phyloP scores from a whole-genome alignment of 2,797 vertebrate species.

The Craterocephalus amniculus region DNA sequence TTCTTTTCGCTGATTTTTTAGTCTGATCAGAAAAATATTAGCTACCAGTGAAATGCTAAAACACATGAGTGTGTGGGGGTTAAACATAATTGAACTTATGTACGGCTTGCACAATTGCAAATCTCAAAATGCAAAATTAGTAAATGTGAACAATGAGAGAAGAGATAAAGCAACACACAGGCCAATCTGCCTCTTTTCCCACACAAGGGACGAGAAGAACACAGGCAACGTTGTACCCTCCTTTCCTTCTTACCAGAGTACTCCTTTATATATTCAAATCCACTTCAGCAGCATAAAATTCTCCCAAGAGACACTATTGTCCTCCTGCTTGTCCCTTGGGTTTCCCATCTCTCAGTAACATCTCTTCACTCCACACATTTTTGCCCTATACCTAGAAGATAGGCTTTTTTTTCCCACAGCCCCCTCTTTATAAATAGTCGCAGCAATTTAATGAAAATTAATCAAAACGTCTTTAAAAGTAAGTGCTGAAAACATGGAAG shows the following conservation, averaged over 20 bases:
- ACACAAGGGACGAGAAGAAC: constrained; percentile 75
- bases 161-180: constrained; percentile 43
- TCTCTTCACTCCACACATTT: constrained; percentile 79
- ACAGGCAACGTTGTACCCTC: constrained; percentile 74
- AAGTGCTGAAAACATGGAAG: constrained; percentile 70
- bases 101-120: constrained; percentile 56
- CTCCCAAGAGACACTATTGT: constrained; percentile 85
- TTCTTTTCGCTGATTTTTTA: constrained; percentile 23
- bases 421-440: constrained; percentile 72
- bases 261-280: constrained; percentile 87
- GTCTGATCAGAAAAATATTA: constrained; percentile 44
- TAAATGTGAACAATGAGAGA: constrained; percentile 63
- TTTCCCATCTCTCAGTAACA: constrained; percentile 79
- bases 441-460: constrained; percentile 80
- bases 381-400: constrained; percentile 73
- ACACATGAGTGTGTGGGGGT: constrained; percentile 25
- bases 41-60: constrained; percentile 16
- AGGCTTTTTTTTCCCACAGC: constrained; percentile 41
- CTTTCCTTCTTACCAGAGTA: constrained; percentile 69
- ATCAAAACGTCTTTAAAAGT: constrained; percentile 80
- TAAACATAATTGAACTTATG: constrained; percentile 35
- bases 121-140: constrained; percentile 70
- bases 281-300: constrained; percentile 86
- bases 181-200: constrained; percentile 71
- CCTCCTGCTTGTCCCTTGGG: constrained; percentile 83